Evolutionary conservation across 2,113 vertebrate genomes (phyloP), one percentile per base, ranked within the genome.

Genomic region (Carassius auratus): DNA sequence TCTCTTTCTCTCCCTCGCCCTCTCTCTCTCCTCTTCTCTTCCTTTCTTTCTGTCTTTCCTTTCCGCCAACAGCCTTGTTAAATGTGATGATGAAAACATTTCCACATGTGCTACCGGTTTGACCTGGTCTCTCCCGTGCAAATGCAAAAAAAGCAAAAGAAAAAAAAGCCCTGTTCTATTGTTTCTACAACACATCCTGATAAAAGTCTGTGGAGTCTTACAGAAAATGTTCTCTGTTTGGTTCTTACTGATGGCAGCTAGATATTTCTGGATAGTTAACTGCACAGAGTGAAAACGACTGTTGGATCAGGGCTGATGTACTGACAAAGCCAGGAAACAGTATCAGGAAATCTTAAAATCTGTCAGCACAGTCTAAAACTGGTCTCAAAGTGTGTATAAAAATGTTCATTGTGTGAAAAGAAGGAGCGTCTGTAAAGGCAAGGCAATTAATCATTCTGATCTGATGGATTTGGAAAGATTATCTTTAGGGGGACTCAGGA

Each of bases 31-130:
- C 21, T n/a, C 26, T 36, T 55, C 75, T 26, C n/a, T 80, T 14
- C 15, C 81, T 76, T 42, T 88, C 68, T 61, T 68, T 4, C 82
- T 33, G 10, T 30, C 59, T 64, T 73, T 38, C 36, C 75, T 45
- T 23, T 61, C 84, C 75, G 85, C 85, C 85, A 81, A 64, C 76
- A 81, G 74, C 59, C 71, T 62, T 84, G 87, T 88, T 88, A 88
- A 84, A 88, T 82, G 87, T 86, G 85, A 84, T 86, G 85, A 69
- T 81, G 76, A 88, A 85, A 88, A 79, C 80, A 77, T 86, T 88
- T 86, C 87, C 87, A 88, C 87, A 88, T 88, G 87, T 86, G 87
- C 87, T 88, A 88, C 87, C 48, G 76, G 76, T 74, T 84, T 88
- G 87, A 85, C 87, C 79, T 62, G 59, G 57, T 86, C 59, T 75